phyloP scores from a whole-genome alignment of 2,888 invertebrate genomes.

The Ophion ellenae region DNA sequence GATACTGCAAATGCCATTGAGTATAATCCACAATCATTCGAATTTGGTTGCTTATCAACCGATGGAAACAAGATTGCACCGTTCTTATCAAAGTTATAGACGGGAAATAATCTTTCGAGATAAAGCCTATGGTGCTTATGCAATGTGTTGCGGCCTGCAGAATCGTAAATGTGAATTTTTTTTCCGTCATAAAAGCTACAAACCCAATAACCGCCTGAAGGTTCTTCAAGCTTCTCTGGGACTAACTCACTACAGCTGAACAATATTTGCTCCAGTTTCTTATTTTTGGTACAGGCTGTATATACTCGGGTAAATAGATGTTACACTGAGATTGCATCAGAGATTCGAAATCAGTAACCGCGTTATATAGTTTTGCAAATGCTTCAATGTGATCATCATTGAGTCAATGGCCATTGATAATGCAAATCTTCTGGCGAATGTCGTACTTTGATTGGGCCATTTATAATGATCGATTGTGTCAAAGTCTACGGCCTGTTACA shows the following conservation, averaged over 20 bases:
- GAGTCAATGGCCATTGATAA: constrained; percentile 9
- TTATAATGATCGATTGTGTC: too few species aligned
- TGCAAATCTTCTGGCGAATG: background rate
- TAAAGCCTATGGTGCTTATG: constrained; percentile 52
- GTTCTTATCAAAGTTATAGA: constrained; percentile 31
- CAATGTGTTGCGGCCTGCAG: constrained; percentile 23
- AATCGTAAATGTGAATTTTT: constrained; percentile 62
- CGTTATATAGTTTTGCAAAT: constrained; percentile 37
- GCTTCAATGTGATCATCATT: constrained; percentile 51
- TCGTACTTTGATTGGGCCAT: background rate
- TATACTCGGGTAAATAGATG: constrained; percentile 32
- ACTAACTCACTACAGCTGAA: constrained; percentile 45
- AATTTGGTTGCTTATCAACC: constrained; percentile 48
- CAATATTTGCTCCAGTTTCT: constrained; percentile 63
- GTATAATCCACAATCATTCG: constrained; percentile 34
- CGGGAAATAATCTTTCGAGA: constrained; percentile 47
- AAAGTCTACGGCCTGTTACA: too few species aligned
- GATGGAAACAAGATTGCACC: constrained; percentile 41
- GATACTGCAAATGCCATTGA: constrained; percentile 47
- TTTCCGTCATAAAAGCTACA: constrained; percentile 54
- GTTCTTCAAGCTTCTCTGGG: background rate
- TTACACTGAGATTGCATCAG: constrained; percentile 7
- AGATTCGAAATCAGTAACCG: constrained; percentile 38
- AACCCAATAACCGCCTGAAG: constrained; percentile 49
- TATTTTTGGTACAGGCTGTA: constrained; percentile 41